Evolutionary conservation across 2,888 invertebrate species (phyloP), one percentile per base, ranked within the genome.

Genomic region (Escarpia spicata): DNA sequence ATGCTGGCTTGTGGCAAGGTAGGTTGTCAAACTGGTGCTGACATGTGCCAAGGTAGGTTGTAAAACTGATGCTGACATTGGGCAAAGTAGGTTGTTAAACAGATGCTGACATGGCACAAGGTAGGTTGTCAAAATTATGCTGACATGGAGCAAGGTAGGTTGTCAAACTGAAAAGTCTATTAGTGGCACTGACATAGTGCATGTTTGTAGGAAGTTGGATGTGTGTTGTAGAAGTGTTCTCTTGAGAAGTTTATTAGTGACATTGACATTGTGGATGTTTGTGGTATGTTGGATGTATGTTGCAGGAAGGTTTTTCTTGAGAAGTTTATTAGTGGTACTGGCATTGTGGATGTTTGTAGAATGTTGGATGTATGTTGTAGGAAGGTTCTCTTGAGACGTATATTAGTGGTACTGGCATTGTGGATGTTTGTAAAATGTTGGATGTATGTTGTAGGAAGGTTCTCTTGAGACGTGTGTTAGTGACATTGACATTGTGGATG

Each of bases 1-100:
- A 75, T n/a, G 19, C 75, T 26, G 75, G 6, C 19, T 6, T 0
- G 8, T 52, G 52, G 52, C 12, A 52, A 52, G 52, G 52, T 52
- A 52, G 19, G 91, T 43, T n/a, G 43, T 43, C 2, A 91, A 43
- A 91, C 31, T n/a, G 37, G 10, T 43, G 91, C 10, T 37, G 37
- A 1, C 37, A 0, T 1, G 37, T 37, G 37, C 0, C 37, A 37
- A 37, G 37, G 37, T 37, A 37, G 37, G 37, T 37, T 96, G 98
- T 98, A 93, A 98, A 98, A 96, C 97, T 99, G 92, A 97, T 99
- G 93, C 98, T 98, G 91, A 98, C 98, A 37, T 95, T 96, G 94
- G 95, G 96, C 91, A 97, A 96, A 93, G 94, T 94, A 43, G 60
- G 91, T 43, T 75, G 75, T 75, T 26, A 26, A 6, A 26, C 26